Evolutionary conservation across 2,888 invertebrate genomes (phyloP).

Genomic region (Aleiodes testaceus): DNA sequence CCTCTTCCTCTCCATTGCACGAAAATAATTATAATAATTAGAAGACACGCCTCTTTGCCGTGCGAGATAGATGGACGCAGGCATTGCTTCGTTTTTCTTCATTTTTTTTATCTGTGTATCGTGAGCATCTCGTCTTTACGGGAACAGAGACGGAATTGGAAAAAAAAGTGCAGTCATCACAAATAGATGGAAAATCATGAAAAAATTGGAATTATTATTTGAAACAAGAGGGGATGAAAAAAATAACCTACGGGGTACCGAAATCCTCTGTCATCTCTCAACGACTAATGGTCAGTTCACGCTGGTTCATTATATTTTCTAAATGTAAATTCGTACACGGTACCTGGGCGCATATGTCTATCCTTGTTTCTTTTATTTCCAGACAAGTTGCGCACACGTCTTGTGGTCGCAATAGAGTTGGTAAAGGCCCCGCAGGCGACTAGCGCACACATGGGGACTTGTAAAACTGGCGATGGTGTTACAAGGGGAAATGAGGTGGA

Average conservation of each 20-base stretch:
- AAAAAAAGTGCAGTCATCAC: not conserved
- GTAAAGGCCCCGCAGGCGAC: conserved; percentile 43
- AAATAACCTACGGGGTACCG: conserved; percentile 71
- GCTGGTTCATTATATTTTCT: conserved; percentile 73
- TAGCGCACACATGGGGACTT: conserved; percentile 40
- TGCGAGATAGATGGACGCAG: conserved; percentile 65
- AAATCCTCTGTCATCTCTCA: conserved; percentile 73
- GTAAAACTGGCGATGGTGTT: conserved; percentile 38
- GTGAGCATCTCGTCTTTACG: conserved; percentile 33
- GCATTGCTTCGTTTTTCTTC: conserved; percentile 43
- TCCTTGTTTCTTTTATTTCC: conserved; percentile 33
- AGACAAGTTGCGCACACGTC: conserved; percentile 40
- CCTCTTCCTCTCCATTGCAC: conserved; percentile 54
- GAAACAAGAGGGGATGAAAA: conserved; percentile 44
- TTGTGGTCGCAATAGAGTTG: conserved; percentile 46
- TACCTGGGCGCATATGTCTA: conserved; percentile 49
- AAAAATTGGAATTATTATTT: not conserved
- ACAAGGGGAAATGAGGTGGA: conserved; percentile 11
- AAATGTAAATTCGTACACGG: conserved; percentile 73
- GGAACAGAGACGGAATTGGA: conserved; percentile 40
- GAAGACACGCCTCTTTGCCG: conserved; percentile 64
- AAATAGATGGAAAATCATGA: not conserved
- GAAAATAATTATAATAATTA: conserved; percentile 73
- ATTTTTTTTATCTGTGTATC: conserved; percentile 10
- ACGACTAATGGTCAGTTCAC: conserved; percentile 73